phyloP scores from a whole-genome alignment of 2,797 vertebrate species.

The Eospalax fontanierii region DNA sequence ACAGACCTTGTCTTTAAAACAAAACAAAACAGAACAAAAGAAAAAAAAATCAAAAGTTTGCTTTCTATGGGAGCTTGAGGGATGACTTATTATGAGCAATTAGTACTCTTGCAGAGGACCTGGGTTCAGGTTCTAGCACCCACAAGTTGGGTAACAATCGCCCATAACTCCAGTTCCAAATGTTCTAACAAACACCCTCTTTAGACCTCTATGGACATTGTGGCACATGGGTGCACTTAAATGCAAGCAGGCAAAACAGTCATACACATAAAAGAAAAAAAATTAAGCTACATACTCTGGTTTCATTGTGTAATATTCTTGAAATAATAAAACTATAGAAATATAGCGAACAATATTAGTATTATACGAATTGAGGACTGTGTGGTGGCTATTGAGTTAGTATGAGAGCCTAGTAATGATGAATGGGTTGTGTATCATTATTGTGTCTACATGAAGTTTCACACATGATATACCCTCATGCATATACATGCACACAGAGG shows the following conservation, averaged over 20 bases:
- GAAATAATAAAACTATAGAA: constrained; percentile 52
- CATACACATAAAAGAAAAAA: too few species aligned
- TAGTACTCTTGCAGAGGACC: too few species aligned
- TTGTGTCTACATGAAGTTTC: background rate
- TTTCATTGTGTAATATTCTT: background rate
- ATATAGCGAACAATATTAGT: background rate
- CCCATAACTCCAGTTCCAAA: too few species aligned
- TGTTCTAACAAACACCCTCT: too few species aligned
- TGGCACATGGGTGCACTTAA: too few species aligned
- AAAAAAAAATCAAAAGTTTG: background rate
- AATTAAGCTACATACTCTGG: background rate
- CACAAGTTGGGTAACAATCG: too few species aligned
- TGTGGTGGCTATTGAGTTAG: background rate
- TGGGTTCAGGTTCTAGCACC: too few species aligned
- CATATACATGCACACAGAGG: background rate
- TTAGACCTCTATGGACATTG: too few species aligned
- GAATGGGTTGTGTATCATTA: background rate
- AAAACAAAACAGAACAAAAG: background rate
- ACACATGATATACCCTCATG: constrained; percentile 1
- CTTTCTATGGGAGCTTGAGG: too few species aligned
- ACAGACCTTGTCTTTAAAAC: background rate
- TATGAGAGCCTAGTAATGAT: background rate
- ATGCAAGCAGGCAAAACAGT: too few species aligned
- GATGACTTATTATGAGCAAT: too few species aligned
- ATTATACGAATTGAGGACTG: background rate